These are phyloP conservation scores for Tricholaema leucomelas DNA, from an alignment of 2,113 vertebrate species.

Conservation along the genomic window DNA sequence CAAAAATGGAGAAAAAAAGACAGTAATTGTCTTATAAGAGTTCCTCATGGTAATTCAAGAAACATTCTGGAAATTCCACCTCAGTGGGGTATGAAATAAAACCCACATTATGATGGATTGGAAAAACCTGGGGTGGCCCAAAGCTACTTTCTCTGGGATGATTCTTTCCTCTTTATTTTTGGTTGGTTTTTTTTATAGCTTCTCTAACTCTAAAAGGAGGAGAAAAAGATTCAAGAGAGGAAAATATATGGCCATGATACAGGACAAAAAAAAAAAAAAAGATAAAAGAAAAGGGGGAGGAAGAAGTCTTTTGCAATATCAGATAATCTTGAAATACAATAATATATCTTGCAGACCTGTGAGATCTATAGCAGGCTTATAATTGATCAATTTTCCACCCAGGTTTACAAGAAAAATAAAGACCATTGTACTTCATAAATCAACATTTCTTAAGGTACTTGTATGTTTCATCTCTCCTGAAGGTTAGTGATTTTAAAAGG, in stretches of 20 bases:
- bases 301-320: conserved; percentile 42
- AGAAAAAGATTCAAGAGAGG: conserved; percentile 32
- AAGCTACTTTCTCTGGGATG: conserved; percentile 66
- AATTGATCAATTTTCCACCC: conserved; percentile 71
- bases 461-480: conserved; percentile 16
- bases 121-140: conserved; percentile 71
- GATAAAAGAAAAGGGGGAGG: background rate
- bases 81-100: conserved; percentile 57
- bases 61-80: conserved; percentile 67
- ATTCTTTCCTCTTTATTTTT: conserved; percentile 78
- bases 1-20: conserved; percentile 22
- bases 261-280: background rate
- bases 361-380: conserved; percentile 61
- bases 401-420: conserved; percentile 68
- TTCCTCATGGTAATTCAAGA: conserved; percentile 73
- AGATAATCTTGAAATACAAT: conserved; percentile 65
- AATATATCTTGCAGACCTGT: conserved; percentile 60
- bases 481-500: conserved; percentile 35
- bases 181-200: conserved; percentile 71
- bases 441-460: conserved; percentile 49
- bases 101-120: conserved; percentile 76
- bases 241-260: conserved; percentile 42
- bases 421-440: conserved; percentile 62
- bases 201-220: conserved; percentile 69
- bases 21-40: conserved; percentile 79